phyloP scores from a whole-genome alignment of 2,113 vertebrate species.

The Cygnus buccinator region DNA sequence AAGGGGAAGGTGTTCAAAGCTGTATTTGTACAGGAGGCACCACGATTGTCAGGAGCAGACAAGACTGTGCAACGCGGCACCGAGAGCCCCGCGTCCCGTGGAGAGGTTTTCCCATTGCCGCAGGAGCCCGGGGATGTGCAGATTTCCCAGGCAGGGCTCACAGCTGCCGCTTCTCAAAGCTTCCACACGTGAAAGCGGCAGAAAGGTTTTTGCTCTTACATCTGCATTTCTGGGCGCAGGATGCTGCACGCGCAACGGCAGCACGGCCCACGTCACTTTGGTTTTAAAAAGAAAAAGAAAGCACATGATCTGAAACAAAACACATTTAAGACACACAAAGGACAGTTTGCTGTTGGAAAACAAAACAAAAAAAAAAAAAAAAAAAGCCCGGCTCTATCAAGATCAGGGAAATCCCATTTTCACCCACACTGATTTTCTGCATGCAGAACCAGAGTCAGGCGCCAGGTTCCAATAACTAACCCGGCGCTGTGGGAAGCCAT shows the following conservation, averaged over 20 bases:
- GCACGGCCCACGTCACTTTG: slow-evolving; percentile 23
- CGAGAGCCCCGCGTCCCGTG: neutral
- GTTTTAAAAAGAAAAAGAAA: slow-evolving; percentile 55
- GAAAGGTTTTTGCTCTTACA: slow-evolving; percentile 41
- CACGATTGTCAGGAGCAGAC: neutral
- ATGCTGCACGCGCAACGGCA: slow-evolving; percentile 44
- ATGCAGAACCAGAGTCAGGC: slow-evolving; percentile 14
- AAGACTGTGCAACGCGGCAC: neutral
- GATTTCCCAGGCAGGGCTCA: neutral
- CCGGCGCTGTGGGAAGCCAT: neutral
- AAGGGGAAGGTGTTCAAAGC: neutral
- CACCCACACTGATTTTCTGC: slow-evolving; percentile 26
- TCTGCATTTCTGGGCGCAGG: slow-evolving; percentile 55
- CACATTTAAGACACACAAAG: slow-evolving; percentile 45
- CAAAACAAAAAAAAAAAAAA: neutral
- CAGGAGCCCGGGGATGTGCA: neutral
- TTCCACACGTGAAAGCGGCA: neutral
- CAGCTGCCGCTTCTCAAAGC: slow-evolving; percentile 8
- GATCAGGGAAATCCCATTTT: slow-evolving; percentile 47
- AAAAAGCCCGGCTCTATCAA: neutral
- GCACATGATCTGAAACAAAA: slow-evolving; percentile 28
- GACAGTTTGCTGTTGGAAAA: slow-evolving; percentile 46
- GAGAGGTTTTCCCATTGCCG: neutral
- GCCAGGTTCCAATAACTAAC: slow-evolving; percentile 27
- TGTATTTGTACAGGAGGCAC: neutral